These are phyloP conservation scores for Coelopa frigida DNA, from an alignment of 1,140 invertebrate species.

Conservation along the genomic window DNA sequence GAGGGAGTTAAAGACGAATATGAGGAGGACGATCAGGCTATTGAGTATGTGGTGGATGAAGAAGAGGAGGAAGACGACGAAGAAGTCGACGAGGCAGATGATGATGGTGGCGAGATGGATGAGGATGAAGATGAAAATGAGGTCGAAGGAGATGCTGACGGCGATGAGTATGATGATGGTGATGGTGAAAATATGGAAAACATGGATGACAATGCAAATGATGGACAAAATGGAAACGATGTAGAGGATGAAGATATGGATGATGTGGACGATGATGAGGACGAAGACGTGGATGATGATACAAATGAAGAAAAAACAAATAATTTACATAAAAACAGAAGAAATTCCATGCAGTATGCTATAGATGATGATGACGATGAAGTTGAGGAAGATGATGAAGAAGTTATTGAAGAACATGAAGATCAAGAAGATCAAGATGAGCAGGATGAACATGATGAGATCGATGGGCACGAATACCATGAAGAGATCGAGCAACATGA, in stretches of 20 bases:
- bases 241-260: neutral
- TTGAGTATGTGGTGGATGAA: neutral
- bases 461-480: neutral
- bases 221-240: conserved; percentile 1
- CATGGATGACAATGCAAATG: conserved; percentile 1
- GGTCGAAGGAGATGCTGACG: conserved; percentile 18
- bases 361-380: conserved; percentile 16
- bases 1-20: conserved; percentile 6
- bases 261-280: neutral
- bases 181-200: conserved; percentile 14
- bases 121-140: conserved; percentile 11
- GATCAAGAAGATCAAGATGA: conserved; percentile 6
- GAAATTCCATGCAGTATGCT: too few relatives aligned
- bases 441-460: neutral
- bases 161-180: conserved; percentile 18
- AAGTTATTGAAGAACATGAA: conserved; percentile 6
- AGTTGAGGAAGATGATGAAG: conserved; percentile 16
- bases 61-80: neutral
- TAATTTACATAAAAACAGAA: neutral
- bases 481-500: conserved; percentile 1
- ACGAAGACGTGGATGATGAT: neutral
- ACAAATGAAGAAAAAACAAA: too few relatives aligned
- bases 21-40: neutral
- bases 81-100: neutral
- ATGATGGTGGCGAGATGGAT: neutral